Base-by-base conservation (phyloP, 2,113 vertebrate species). In the Acrocephalus arundinaceus region DNA sequence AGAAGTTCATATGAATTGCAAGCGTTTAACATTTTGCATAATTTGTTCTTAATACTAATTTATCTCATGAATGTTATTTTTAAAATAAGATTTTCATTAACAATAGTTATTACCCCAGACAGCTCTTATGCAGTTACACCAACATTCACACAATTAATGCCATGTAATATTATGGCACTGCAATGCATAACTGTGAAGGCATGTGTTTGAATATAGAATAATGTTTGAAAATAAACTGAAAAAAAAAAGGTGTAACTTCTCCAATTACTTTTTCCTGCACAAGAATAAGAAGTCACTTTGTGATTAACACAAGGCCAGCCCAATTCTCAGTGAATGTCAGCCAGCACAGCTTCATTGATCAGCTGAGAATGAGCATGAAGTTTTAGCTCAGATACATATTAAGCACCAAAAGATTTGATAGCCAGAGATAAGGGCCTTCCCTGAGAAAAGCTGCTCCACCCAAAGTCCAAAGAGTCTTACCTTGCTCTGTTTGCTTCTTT, bases 401-500 rank as follows among this genome's bases (percentile, higher is more conserved):
- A 68, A 55, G n/a, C 45, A 80, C 66, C 30, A 63, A 9, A 73
- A 79, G 25, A 75, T 52, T 23, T 37, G 52, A 71, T 10, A 81
- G 25, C 19, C 49, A 83, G 52, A 92, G 30, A 59, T 41, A 55
- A 37, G 20, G 9, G 15, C 27, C 10, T 35, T 90, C 39, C 63
- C 39, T 55, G 33, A 59, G 76, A 94, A 77, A 10, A 94, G 68
- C 84, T 94, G 45, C 24, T 71, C n/a, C 85, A 55, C 41, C 72
- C 74, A 46, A 17, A 91, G 66, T 68, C 77, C 73, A 52, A 83
- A 87, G 63, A 80, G 23, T 43, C 93, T 97, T 98, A 99, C 99
- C 99, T 99, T 98, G 99, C 99, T 98, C 99, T 99, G 97, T 99
- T 99, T 80, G 99, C 97, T 94, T 99, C 99, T 97, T 99, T 99